Conservation (phyloP, 1,140 invertebrate species). For the Rhopalosiphum padi region DNA sequence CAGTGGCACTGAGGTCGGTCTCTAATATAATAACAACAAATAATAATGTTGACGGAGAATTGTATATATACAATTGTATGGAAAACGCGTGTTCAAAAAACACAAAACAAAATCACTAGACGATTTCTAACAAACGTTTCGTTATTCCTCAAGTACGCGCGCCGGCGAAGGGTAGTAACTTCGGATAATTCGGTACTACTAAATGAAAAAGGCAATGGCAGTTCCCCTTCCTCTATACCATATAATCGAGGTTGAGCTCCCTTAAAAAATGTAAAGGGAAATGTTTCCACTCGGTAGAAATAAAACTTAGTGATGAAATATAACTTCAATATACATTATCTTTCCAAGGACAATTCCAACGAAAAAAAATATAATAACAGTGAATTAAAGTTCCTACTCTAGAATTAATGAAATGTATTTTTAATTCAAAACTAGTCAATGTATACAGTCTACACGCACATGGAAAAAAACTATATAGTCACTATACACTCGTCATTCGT, state of each 20-base stretch:
- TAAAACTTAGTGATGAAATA: background rate
- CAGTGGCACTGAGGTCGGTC: background rate
- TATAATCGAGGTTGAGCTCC: background rate
- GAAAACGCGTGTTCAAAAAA: constrained; percentile 19
- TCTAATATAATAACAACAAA: constrained; percentile 26
- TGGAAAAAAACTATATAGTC: background rate
- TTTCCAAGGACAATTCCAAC: background rate
- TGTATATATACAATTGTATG: background rate
- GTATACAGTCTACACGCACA: background rate
- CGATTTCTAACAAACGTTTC: background rate
- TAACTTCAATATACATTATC: background rate
- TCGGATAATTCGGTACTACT: background rate
- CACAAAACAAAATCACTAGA: background rate
- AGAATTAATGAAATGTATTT: constrained; percentile 43
- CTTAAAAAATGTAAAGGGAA: background rate
- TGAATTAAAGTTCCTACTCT: background rate
- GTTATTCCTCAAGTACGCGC: background rate
- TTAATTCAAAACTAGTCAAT: constrained; percentile 12
- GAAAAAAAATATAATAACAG: constrained; percentile 24
- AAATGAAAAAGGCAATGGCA: background rate
- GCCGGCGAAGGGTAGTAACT: background rate
- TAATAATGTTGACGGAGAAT: constrained; percentile 36
- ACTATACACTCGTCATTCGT: background rate
- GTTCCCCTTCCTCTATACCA: background rate
- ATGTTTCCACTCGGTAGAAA: background rate